These are phyloP conservation scores for Columba livia DNA, from an alignment of 2,113 vertebrate genomes.

Conservation along the genomic window DNA sequence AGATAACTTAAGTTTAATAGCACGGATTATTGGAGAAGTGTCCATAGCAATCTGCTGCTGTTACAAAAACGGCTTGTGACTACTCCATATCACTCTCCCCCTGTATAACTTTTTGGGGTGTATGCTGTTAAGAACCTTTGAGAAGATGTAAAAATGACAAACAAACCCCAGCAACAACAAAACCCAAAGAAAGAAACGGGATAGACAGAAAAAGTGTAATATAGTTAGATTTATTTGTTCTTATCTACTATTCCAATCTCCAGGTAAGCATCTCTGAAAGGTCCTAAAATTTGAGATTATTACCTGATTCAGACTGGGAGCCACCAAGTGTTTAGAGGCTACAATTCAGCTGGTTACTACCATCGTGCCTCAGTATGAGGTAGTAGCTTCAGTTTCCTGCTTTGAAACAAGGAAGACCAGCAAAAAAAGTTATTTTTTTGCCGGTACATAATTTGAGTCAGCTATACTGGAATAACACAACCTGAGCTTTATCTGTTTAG, in stretches of 20 bases:
- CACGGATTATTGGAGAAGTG: not conserved
- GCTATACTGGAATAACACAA: not conserved
- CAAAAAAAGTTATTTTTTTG: not conserved
- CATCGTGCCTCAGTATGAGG: slow-evolving; percentile 14
- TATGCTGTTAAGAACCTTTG: not conserved
- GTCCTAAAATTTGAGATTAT: not conserved
- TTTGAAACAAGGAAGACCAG: not conserved
- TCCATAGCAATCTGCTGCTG: not conserved
- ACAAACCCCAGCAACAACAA: not conserved
- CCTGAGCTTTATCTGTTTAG: not conserved
- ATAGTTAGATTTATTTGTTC: slow-evolving; percentile 31
- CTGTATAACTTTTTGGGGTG: not conserved
- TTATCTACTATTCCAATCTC: not conserved
- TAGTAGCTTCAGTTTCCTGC: slow-evolving; percentile 42
- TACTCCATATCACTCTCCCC: not conserved
- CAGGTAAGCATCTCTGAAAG: not conserved
- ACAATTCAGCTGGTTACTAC: not conserved
- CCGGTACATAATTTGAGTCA: not conserved
- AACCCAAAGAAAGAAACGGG: not conserved
- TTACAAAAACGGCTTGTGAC: not conserved
- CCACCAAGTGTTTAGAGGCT: not conserved
- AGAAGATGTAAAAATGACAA: not conserved
- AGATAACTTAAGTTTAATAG: not conserved
- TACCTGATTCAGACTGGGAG: not conserved
- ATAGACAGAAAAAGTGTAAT: not conserved